A percentile compares a stretch with the other conserved stretches of the same genome.
Conservation (phyloP, 2,797 vertebrate species). For the Mico argentatus region DNA sequence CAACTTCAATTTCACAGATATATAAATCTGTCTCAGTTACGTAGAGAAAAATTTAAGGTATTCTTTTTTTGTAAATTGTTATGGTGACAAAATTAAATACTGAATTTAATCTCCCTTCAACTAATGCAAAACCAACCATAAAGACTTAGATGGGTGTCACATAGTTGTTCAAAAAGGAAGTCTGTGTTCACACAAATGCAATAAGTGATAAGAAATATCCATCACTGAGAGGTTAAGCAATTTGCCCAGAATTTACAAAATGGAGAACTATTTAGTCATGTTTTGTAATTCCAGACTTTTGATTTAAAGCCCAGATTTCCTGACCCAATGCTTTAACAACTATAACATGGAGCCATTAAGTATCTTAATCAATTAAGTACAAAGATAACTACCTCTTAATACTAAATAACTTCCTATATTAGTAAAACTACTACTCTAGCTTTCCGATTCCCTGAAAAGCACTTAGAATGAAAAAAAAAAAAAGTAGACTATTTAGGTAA, state of each 20-base stretch:
- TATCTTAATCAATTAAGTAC: not conserved
- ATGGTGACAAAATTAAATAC: slow-evolving; percentile 5
- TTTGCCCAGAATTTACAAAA: not conserved
- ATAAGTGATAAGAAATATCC: not conserved
- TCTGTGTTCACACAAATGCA: not conserved
- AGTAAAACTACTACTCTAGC: not conserved
- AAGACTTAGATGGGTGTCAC: not conserved
- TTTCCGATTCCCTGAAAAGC: slow-evolving; percentile 33
- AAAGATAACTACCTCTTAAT: not conserved
- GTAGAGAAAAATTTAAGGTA: not conserved
- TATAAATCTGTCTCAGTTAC: slow-evolving; percentile 21
- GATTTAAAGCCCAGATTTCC: not conserved
- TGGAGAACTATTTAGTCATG: not conserved
- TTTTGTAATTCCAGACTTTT: not conserved
- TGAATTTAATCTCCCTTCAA: not conserved
- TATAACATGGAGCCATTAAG: not conserved
- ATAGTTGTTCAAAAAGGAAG: not conserved
- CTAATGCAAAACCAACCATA: not conserved
- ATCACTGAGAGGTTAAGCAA: not conserved
- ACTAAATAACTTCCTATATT: not conserved
- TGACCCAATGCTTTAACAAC: not conserved
- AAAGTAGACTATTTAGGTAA: slow-evolving; percentile 34
- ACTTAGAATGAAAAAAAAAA: slow-evolving; percentile 19
- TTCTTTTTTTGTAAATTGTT: not conserved
- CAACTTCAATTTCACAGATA: slow-evolving; percentile 52